phyloP scores from a whole-genome alignment of 2,888 invertebrate genomes.

The Melipona beecheii region DNA sequence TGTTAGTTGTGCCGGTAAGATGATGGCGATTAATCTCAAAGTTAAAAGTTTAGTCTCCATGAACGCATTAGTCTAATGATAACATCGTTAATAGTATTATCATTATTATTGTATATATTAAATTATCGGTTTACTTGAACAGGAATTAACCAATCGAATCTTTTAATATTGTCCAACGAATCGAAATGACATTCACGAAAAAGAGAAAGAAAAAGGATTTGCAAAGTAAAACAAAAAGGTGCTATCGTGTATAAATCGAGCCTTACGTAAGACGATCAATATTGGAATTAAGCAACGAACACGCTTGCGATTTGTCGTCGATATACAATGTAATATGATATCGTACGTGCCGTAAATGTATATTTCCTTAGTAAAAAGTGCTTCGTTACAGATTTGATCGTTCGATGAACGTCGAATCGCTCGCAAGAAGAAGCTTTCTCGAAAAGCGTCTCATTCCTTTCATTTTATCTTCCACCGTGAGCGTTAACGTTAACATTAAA shows the following conservation, averaged over 20 bases:
- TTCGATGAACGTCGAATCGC: not conserved
- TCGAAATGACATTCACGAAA: slow-evolving; percentile 6
- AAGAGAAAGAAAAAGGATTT: not conserved
- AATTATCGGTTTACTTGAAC: not conserved
- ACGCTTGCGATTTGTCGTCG: slow-evolving; percentile 15
- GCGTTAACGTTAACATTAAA: not conserved
- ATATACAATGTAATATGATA: not conserved
- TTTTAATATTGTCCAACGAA: slow-evolving; percentile 25
- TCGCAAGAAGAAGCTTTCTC: slow-evolving; percentile 8
- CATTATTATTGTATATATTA: not conserved
- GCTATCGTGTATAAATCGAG: slow-evolving; percentile 21
- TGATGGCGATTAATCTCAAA: not conserved
- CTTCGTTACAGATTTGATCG: not conserved
- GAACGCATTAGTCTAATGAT: not conserved
- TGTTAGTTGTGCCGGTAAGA: not conserved
- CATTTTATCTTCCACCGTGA: not conserved
- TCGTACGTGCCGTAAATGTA: not conserved
- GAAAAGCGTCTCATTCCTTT: slow-evolving; percentile 2
- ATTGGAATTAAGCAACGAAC: slow-evolving; percentile 31
- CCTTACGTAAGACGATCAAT: slow-evolving; percentile 18
- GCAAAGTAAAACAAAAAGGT: slow-evolving; percentile 15
- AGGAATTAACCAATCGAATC: not conserved
- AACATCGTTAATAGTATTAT: not conserved
- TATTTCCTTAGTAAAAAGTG: slow-evolving; percentile 3
- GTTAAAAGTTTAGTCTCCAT: slow-evolving; percentile 1